Base-by-base conservation (phyloP, 2,113 vertebrate genomes). In the Melanerpes formicivorus region DNA sequence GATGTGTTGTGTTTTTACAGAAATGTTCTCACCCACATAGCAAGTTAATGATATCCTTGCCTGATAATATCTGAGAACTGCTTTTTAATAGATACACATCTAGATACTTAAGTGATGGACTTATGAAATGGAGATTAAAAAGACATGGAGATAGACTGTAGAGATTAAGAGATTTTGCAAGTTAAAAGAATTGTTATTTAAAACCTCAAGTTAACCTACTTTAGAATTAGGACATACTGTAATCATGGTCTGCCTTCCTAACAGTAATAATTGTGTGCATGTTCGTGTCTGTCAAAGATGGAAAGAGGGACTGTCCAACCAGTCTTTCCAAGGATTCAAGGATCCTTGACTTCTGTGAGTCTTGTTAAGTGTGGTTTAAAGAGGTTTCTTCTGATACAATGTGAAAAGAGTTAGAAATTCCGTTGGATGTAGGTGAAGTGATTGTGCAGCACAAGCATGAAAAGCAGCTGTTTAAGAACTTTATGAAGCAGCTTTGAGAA, bases 31-130 rank as follows among this genome's bases (percentile, higher is more conserved):
- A 92, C 74, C 63, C 42, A 59, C 55, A 23, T 58, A 54, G 42
- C 63, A 81, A 73, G 48, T 19, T 93, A 72, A 89, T 73, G 12
- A 81, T 90, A 77, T 64, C 64, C 37, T 93, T 84, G 59, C 37
- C 37, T 80, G 37, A 6, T 11, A 79, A 48, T 82, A 80, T 80
- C 64, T 76, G 80, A 84, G 81, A 93, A 71, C 81, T 76, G 25
- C 32, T 82, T 88, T 88, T 76, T 84, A 86, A 78, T 40, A 93
- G 90, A 88, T 95, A 79, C 6, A 9, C 23, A 87, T 88, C 90
- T 92, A 69, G n/a, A 62, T 50, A 63, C 44, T 14, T n/a, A 18
- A 69, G 19, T 48, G 63, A 70, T 59, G 34, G 16, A 32, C 0
- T 90, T 83, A 73, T 11, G 63, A 95, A 94, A 89, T 23, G 5